phyloP scores from a whole-genome alignment of 2,888 invertebrate genomes.

The Acanthopleura granulata region DNA sequence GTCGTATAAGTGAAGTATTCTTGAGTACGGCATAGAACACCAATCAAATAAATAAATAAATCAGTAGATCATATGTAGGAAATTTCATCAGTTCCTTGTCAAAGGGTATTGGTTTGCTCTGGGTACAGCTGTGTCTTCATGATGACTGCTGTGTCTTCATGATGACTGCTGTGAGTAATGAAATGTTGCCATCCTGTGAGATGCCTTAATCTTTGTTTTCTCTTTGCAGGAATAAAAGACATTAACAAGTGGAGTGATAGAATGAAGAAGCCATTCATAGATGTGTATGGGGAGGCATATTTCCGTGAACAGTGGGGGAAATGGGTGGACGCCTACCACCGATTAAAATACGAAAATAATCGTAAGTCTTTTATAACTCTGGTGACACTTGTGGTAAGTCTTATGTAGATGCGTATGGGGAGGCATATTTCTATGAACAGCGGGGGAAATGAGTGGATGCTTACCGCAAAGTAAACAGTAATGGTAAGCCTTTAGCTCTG shows the following conservation, averaged over 20 bases:
- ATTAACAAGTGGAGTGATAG: conserved; percentile 83
- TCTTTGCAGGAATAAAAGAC: conserved; percentile 69
- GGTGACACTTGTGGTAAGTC: too few species aligned
- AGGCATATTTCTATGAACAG: conserved; percentile 77
- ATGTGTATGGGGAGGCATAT: conserved; percentile 81
- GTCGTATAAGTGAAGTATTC: too few species aligned
- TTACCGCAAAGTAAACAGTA: conserved; percentile 72
- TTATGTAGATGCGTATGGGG: conserved; percentile 80
- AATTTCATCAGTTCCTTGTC: too few species aligned
- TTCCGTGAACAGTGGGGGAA: conserved; percentile 79
- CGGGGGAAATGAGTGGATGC: conserved; percentile 84
- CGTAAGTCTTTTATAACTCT: conserved; percentile 34
- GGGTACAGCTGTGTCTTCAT: too few species aligned
- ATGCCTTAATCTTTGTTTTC: not conserved
- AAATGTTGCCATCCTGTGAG: too few species aligned
- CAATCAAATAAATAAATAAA: too few species aligned
- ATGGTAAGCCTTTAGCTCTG: conserved; percentile 38
- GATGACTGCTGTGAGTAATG: too few species aligned
- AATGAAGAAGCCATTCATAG: conserved; percentile 81
- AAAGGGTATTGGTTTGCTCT: too few species aligned
- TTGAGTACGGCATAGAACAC: too few species aligned
- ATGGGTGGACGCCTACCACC: conserved; percentile 79
- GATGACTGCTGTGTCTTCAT: too few species aligned
- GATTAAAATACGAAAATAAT: conserved; percentile 72
- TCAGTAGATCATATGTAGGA: too few species aligned